These are phyloP conservation scores for Sycon ciliatum DNA, from an alignment of 37 sponge, comb jelly and placozoan species.

Conservation along the genomic window DNA sequence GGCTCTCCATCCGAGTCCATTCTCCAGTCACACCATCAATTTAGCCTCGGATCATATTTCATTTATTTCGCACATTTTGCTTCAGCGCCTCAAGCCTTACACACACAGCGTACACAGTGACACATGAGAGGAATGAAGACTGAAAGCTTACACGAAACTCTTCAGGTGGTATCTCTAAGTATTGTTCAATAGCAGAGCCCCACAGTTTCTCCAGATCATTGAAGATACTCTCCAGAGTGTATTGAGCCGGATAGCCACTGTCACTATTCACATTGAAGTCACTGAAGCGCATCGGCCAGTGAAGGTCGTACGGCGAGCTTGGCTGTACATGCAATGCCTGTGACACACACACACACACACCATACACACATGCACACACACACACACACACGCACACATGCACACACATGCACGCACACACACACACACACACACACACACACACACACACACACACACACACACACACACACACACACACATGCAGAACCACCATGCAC, in stretches of 20 bases:
- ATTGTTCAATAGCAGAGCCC: conserved; percentile 61
- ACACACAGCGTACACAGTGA: too few relatives aligned
- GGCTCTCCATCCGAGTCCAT: too few relatives aligned
- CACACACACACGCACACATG: conserved; percentile 20
- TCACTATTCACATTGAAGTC: too few relatives aligned
- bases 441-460: too few relatives aligned
- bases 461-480: too few relatives aligned
- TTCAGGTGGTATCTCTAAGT: conserved; percentile 35
- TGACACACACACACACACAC: background rate
- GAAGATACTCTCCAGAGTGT: conserved; percentile 41
- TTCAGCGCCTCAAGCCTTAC: too few relatives aligned
- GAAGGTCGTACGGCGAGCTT: conserved; percentile 43
- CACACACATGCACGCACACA: conserved; percentile 19
- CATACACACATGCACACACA: background rate
- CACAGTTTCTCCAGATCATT: conserved; percentile 69
- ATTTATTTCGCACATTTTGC: too few relatives aligned
- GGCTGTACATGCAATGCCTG: conserved; percentile 67
- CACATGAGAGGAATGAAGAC: too few relatives aligned
- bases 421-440: background rate
- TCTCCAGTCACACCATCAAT: too few relatives aligned
- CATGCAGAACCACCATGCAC: background rate
- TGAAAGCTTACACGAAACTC: conserved; percentile 62
- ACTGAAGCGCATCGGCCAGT: conserved; percentile 51
- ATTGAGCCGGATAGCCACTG: too few relatives aligned
- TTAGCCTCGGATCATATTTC: too few relatives aligned